Conservation (phyloP, 1,140 invertebrate species). For the Ceratina australensis region DNA sequence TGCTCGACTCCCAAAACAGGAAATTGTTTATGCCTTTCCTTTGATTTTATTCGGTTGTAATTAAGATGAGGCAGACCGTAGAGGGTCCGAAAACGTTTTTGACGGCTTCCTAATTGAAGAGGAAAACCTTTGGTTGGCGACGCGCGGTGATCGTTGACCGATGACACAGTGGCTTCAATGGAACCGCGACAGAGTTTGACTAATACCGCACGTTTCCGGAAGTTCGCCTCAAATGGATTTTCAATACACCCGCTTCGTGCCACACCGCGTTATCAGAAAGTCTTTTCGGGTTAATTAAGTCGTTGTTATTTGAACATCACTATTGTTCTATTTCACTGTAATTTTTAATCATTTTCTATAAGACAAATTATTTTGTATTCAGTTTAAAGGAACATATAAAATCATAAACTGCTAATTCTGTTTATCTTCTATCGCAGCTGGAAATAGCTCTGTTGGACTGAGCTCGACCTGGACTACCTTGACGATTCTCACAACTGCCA, state of each 20-base stretch:
- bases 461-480: slow-evolving; percentile 47
- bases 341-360: background rate
- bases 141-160: background rate
- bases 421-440: background rate
- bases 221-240: slow-evolving; percentile 34
- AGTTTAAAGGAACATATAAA: background rate
- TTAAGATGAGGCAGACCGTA: slow-evolving; percentile 17
- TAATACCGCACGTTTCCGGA: slow-evolving; percentile 29
- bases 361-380: background rate
- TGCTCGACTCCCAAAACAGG: background rate
- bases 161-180: background rate
- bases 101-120: slow-evolving; percentile 15
- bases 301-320: background rate
- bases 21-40: background rate
- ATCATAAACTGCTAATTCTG: background rate
- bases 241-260: slow-evolving; percentile 16
- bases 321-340: background rate
- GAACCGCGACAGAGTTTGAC: slow-evolving; percentile 25
- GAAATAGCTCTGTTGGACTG: slow-evolving; percentile 37
- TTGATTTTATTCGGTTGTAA: slow-evolving; percentile 15
- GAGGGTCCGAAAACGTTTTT: background rate
- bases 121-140: background rate
- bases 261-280: background rate
- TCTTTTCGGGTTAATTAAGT: slow-evolving; percentile 18
- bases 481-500: slow-evolving; percentile 25